Percentiles rank a stretch among this genome's conserved stretches.
phyloP scores from a whole-genome alignment of 2,888 invertebrate genomes.

The Ptilodon capucinus region DNA sequence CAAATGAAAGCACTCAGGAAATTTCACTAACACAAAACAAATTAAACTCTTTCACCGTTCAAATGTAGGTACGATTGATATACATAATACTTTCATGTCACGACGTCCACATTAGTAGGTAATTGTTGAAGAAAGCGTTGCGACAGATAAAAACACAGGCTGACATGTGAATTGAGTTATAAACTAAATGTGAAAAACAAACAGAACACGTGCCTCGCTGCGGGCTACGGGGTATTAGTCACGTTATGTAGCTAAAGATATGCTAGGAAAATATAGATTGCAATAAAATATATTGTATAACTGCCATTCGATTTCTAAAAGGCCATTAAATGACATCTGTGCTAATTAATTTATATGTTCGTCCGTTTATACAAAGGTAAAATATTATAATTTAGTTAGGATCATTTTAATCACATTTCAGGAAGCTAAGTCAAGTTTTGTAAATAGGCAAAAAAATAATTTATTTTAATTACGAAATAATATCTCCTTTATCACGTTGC shows the following conservation, averaged over 20 bases:
- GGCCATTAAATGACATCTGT: no score
- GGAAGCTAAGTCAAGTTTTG: no score
- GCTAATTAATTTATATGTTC: no score
- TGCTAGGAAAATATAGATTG: neutral
- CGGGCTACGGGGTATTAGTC: constrained; percentile 14
- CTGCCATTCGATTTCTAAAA: no score
- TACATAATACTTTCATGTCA: neutral
- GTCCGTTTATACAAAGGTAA: no score
- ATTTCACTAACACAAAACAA: neutral
- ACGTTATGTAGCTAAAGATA: constrained; percentile 3
- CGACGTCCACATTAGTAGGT: neutral
- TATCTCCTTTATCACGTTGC: no score
- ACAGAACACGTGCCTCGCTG: constrained; percentile 28
- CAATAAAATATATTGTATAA: neutral
- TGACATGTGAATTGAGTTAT: constrained; percentile 26
- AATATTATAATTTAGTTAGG: no score
- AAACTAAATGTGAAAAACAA: constrained; percentile 12
- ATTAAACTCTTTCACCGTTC: neutral
- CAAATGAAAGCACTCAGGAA: neutral
- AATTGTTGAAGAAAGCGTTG: constrained; percentile 8
- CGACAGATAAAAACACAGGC: neutral
- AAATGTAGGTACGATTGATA: neutral
- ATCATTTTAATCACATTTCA: no score
- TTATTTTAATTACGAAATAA: no score
- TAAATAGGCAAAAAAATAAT: no score